Evolutionary conservation across 2,888 invertebrate genomes (phyloP).

Genomic region (Pherbina coryleti): DNA sequence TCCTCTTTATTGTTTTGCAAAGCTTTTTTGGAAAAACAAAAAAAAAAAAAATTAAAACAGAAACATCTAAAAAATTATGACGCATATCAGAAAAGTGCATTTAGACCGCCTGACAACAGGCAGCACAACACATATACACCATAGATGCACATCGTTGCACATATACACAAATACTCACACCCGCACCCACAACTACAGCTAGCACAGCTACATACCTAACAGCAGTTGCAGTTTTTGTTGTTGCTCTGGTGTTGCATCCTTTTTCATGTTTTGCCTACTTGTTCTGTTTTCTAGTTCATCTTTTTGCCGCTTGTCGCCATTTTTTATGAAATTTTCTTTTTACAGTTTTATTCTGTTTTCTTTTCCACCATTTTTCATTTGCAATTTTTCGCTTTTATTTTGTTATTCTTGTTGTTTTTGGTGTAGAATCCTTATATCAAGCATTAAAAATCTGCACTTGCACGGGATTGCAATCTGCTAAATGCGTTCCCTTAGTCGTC

Average conservation of each 20-base stretch:
- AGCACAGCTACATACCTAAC: neutral
- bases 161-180: neutral
- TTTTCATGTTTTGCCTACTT: constrained; percentile 1
- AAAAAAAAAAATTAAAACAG: neutral
- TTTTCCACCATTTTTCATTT: constrained; percentile 19
- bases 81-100: constrained; percentile 34
- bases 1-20: neutral
- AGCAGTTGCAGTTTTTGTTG: neutral
- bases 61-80: constrained; percentile 26
- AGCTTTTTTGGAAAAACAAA: neutral
- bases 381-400: constrained; percentile 9
- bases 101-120: constrained; percentile 16
- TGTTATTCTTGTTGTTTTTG: neutral
- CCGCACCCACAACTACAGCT: too few relatives aligned
- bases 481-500: constrained; percentile 31
- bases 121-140: neutral
- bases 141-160: neutral
- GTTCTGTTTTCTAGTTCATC: constrained; percentile 1
- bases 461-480: constrained; percentile 41
- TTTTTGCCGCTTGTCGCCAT: neutral
- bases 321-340: neutral
- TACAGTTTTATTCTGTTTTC: neutral
- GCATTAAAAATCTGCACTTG: constrained; percentile 38
- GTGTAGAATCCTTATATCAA: neutral
- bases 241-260: neutral